Evolutionary conservation across 2,888 invertebrate genomes (phyloP).

Genomic region (Macrophya alboannulata): DNA sequence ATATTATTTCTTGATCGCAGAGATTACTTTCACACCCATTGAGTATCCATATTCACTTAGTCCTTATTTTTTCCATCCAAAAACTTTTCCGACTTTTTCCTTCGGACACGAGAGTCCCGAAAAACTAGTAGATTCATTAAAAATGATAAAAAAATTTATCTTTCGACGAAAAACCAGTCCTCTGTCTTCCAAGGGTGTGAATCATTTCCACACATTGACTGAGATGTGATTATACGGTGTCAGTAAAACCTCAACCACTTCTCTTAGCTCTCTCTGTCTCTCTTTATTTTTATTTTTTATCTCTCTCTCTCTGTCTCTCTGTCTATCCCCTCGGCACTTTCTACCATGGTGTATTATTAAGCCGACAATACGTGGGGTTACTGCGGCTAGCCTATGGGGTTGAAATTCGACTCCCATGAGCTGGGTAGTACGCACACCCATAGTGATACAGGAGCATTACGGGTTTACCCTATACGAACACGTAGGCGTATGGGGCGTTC

Average conservation of each 20-base stretch:
- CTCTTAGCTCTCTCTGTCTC: background rate
- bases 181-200: conserved; percentile 63
- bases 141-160: background rate
- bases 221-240: conserved; percentile 77
- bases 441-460: conserved; percentile 36
- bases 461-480: conserved; percentile 20
- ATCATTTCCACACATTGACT: conserved; percentile 70
- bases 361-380: conserved; percentile 74
- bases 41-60: background rate
- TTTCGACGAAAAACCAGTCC: background rate
- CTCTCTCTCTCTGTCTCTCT: background rate
- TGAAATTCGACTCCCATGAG: conserved; percentile 78
- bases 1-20: background rate
- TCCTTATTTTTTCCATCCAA: background rate
- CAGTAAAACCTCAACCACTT: conserved; percentile 52
- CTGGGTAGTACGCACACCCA: background rate
- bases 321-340: conserved; percentile 70
- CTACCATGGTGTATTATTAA: conserved; percentile 76
- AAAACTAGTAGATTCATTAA: background rate
- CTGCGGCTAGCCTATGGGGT: conserved; percentile 76
- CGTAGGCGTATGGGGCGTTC: conserved; percentile 8
- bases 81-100: no score
- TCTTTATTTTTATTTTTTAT: background rate
- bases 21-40: background rate
- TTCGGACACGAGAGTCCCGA: no score